These are phyloP conservation scores for Nematopogon swammerdamellus DNA, from an alignment of 2,888 invertebrate genomes.

Conservation along the genomic window DNA sequence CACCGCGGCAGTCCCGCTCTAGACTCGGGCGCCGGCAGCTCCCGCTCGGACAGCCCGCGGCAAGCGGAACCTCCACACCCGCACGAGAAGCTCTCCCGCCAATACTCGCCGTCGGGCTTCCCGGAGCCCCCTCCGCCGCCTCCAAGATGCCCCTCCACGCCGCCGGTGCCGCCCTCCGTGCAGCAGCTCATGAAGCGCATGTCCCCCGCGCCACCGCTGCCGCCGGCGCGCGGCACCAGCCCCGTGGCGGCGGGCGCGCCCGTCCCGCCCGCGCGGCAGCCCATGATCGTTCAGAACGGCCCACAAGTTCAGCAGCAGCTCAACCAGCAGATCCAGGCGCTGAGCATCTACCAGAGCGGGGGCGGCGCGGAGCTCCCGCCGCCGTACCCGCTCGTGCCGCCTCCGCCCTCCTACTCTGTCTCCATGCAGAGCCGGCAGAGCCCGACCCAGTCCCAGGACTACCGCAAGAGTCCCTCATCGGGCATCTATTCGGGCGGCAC, in stretches of 20 bases:
- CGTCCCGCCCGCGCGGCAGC: constrained; percentile 60
- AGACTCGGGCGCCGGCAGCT: constrained; percentile 85
- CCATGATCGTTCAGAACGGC: constrained; percentile 79
- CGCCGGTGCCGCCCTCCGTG: constrained; percentile 63
- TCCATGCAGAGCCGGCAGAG: constrained; percentile 86
- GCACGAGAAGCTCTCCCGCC: constrained; percentile 62
- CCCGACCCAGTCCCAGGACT: constrained; percentile 78
- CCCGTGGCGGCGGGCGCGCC: constrained; percentile 67
- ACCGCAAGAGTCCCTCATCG: constrained; percentile 81
- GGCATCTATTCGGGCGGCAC: constrained; percentile 83
- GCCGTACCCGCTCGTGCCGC: constrained; percentile 61
- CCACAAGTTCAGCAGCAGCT: constrained; percentile 83
- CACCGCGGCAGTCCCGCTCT: constrained; percentile 83
- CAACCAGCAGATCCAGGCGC: constrained; percentile 83
- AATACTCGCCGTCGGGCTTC: constrained; percentile 67
- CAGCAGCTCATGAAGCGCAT: constrained; percentile 59
- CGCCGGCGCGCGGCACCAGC: constrained; percentile 68
- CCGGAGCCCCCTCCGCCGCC: constrained; percentile 70
- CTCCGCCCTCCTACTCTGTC: constrained; percentile 82
- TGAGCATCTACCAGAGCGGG: constrained; percentile 70
- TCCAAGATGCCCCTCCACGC: constrained; percentile 69
- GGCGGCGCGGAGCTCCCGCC: constrained; percentile 63
- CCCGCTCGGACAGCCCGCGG: constrained; percentile 85
- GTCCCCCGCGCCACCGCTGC: constrained; percentile 60
- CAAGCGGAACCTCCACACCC: constrained; percentile 61